Percentiles rank a stretch among this genome's conserved stretches.
Conservation (phyloP, 92 coral and sea anemone species). For the Metridium senile region DNA sequence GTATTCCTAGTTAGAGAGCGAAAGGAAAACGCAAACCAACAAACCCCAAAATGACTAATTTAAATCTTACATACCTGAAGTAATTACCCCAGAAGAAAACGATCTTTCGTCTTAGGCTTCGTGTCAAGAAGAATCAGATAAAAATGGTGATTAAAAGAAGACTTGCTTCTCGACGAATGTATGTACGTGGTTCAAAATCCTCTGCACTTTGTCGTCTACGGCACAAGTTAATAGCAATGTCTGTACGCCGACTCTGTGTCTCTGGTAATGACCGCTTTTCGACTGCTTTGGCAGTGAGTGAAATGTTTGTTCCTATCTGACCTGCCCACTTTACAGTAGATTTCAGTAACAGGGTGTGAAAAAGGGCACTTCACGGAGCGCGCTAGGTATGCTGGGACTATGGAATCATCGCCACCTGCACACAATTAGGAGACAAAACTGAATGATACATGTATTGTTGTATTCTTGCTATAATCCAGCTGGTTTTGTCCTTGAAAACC, state of each 20-base stretch:
- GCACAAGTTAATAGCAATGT: not conserved
- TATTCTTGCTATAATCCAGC: not conserved
- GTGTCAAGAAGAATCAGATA: too few species aligned
- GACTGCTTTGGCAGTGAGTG: constrained; percentile 22
- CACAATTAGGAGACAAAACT: not conserved
- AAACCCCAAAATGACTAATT: not conserved
- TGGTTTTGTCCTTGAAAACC: not conserved
- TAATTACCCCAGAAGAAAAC: not conserved
- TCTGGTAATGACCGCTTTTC: constrained; percentile 21
- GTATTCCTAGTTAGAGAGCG: not conserved
- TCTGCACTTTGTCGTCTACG: not conserved
- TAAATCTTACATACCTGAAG: too few species aligned
- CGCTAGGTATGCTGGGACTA: constrained; percentile 1
- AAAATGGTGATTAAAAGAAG: too few species aligned
- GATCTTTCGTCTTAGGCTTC: not conserved
- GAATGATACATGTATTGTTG: not conserved
- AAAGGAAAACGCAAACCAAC: not conserved
- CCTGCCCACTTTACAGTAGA: constrained; percentile 14
- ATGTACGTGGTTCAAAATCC: not conserved
- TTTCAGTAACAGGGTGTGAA: not conserved
- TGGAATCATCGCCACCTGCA: not conserved
- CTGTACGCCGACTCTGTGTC: constrained; percentile 11
- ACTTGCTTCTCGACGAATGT: too few species aligned
- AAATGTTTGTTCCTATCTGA: constrained; percentile 22
- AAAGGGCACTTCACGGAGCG: not conserved